Conservation (phyloP, 2,797 vertebrate genomes). For the Arvicola amphibius region DNA sequence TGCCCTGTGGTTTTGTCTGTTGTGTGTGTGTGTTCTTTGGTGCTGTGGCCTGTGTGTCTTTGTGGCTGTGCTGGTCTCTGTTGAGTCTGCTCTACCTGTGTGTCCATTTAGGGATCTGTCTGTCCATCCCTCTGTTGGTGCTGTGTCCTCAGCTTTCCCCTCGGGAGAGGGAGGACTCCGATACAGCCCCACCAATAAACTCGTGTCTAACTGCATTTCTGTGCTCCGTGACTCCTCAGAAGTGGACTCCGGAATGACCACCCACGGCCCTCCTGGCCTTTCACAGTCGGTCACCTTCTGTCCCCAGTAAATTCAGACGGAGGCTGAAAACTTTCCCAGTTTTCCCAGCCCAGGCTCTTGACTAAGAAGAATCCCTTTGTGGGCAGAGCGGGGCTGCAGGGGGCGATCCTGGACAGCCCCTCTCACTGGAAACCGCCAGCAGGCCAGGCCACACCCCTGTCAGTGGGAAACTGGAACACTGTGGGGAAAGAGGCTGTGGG, state of each 20-base stretch:
- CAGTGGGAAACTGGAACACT: background rate
- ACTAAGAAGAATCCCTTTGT: background rate
- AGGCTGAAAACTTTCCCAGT: background rate
- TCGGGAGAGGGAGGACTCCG: constrained; percentile 49
- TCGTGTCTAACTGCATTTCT: constrained; percentile 38
- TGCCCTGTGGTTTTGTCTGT: constrained; percentile 50
- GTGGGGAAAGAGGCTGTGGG: background rate
- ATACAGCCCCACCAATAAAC: constrained; percentile 76
- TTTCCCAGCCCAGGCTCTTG: background rate
- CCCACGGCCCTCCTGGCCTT: background rate
- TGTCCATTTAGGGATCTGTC: constrained; percentile 48
- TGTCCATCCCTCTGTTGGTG: constrained; percentile 74
- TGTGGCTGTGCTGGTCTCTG: constrained; percentile 71
- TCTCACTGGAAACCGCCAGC: background rate
- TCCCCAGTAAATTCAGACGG: background rate
- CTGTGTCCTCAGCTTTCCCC: constrained; percentile 70
- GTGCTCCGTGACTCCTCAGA: background rate
- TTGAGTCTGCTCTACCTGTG: constrained; percentile 60
- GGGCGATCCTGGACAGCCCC: background rate
- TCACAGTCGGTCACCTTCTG: background rate
- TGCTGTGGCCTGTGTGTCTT: constrained; percentile 76
- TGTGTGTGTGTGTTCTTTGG: constrained; percentile 21
- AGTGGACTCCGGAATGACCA: background rate
- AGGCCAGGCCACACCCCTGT: background rate
- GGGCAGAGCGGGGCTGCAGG: background rate